These are phyloP conservation scores for Platanista minor DNA, from an alignment of 2,113 vertebrate genomes.

Conservation along the genomic window DNA sequence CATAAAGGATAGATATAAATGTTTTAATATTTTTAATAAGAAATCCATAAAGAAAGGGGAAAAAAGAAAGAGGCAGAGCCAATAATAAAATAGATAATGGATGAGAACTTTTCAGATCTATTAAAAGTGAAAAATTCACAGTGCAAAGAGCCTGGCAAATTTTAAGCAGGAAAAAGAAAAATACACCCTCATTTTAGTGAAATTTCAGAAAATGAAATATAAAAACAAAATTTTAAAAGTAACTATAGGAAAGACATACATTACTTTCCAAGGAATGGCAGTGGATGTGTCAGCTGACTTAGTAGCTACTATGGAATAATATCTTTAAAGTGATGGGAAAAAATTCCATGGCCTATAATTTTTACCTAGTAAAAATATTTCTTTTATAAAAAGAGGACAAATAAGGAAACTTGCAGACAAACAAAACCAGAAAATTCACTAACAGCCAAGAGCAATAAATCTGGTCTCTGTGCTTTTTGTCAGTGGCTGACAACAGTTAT, in stretches of 20 bases:
- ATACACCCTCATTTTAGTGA: not conserved
- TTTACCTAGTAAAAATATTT: not conserved
- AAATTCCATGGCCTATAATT: not conserved
- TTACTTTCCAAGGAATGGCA: not conserved
- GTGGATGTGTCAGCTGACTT: too few relatives aligned
- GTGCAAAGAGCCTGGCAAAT: not conserved
- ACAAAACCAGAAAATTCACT: not conserved
- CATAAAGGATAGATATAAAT: not conserved
- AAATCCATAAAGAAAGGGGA: not conserved
- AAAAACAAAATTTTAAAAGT: not conserved
- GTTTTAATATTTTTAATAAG: not conserved
- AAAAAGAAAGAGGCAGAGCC: not conserved
- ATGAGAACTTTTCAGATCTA: not conserved
- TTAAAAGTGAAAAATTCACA: not conserved
- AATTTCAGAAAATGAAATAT: not conserved
- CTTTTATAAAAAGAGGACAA: not conserved
- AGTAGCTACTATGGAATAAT: not conserved
- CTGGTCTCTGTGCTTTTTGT: not conserved
- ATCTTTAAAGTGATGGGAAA: not conserved
- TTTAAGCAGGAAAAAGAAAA: not conserved
- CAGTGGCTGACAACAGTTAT: not conserved
- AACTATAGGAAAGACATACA: not conserved
- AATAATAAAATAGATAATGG: not conserved
- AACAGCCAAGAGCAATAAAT: not conserved
- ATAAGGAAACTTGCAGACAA: not conserved